These are phyloP conservation scores for Meriones unguiculatus DNA, from an alignment of 2,113 vertebrate genomes.

Conservation along the genomic window DNA sequence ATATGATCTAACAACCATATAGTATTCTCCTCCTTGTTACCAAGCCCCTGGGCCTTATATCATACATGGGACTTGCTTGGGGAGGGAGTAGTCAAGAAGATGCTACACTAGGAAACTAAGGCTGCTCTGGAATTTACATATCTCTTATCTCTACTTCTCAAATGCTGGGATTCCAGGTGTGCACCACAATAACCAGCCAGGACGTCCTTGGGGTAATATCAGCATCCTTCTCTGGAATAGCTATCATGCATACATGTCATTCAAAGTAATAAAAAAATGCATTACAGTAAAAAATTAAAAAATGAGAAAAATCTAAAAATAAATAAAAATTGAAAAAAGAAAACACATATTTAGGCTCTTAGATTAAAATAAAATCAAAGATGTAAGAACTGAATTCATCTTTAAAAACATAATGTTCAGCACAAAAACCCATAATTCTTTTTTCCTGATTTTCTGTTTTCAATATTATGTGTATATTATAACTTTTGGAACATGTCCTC, in stretches of 20 bases:
- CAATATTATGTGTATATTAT: not conserved
- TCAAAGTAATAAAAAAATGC: not conserved
- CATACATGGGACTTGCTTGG: not conserved
- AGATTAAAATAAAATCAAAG: not conserved
- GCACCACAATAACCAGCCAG: not conserved
- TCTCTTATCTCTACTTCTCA: not conserved
- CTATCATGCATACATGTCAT: fast-evolving
- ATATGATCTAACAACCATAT: not conserved
- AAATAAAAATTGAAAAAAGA: too few relatives aligned
- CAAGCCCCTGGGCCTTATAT: not conserved
- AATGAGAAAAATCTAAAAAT: too few relatives aligned
- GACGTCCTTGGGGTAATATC: not conserved
- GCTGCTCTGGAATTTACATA: not conserved
- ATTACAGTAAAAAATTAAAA: not conserved
- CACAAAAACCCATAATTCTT: not conserved
- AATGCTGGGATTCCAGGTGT: not conserved
- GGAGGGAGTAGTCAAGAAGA: too few relatives aligned
- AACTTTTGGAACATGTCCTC: not conserved
- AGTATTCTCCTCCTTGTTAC: not conserved
- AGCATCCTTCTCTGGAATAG: not conserved
- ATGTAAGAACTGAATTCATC: not conserved
- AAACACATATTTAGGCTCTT: too few relatives aligned
- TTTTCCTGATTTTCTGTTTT: not conserved
- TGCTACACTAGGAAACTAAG: not conserved
- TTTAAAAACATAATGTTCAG: not conserved